phyloP scores from a whole-genome alignment of 2,888 invertebrate species.

The Leistus spinibarbis region DNA sequence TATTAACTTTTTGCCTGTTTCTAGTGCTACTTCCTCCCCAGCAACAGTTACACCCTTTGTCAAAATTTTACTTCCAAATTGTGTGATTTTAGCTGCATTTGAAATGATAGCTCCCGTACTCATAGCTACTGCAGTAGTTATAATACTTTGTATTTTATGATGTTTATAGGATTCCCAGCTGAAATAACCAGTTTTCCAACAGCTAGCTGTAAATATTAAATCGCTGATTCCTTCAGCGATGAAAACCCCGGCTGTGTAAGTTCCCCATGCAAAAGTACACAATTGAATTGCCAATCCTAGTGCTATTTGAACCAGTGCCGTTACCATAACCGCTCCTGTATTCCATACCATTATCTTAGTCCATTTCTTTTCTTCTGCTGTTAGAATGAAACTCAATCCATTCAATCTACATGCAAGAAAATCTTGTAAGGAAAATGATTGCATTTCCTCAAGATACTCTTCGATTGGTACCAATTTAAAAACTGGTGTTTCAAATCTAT shows the following conservation, averaged over 20 bases:
- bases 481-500: slow-evolving; percentile 29
- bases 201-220: slow-evolving; percentile 42
- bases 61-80: slow-evolving; percentile 38
- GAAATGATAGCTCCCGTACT: slow-evolving; percentile 32
- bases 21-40: slow-evolving; percentile 25
- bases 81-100: slow-evolving; percentile 26
- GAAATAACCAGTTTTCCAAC: slow-evolving; percentile 41
- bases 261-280: slow-evolving; percentile 40
- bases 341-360: slow-evolving; percentile 41
- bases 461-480: slow-evolving; percentile 36
- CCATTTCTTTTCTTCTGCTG: slow-evolving; percentile 43
- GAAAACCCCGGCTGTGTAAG: slow-evolving; percentile 42
- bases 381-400: slow-evolving; percentile 43
- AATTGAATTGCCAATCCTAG: slow-evolving; percentile 42
- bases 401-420: slow-evolving; percentile 42
- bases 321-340: slow-evolving; percentile 36
- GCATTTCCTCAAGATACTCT: slow-evolving; percentile 22
- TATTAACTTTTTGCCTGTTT: slow-evolving; percentile 30
- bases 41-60: slow-evolving; percentile 2
- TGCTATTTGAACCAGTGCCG: slow-evolving; percentile 44
- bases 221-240: slow-evolving; percentile 46
- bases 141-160: slow-evolving; percentile 41
- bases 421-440: slow-evolving; percentile 41
- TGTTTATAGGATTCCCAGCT: slow-evolving; percentile 42
- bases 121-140: slow-evolving; percentile 22